Conservation (phyloP, 2,888 invertebrate genomes). For the Cheiracanthium punctorium region DNA sequence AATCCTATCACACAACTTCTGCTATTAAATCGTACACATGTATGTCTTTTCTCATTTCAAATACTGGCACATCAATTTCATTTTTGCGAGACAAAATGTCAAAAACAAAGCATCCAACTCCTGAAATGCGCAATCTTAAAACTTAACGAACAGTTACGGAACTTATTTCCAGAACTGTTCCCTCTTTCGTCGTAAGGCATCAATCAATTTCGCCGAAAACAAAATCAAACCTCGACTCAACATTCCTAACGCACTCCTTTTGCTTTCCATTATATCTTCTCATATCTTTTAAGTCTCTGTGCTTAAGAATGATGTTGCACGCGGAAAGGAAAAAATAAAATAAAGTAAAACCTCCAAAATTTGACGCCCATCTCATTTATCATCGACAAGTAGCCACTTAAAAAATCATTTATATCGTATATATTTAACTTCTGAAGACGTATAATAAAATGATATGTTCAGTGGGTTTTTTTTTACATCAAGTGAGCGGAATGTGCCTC, state of each 20-base stretch:
- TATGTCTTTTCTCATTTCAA: too few relatives aligned
- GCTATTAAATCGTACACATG: too few relatives aligned
- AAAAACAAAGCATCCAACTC: too few relatives aligned
- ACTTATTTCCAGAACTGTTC: too few relatives aligned
- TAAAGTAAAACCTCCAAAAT: not conserved
- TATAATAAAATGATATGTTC: conserved; percentile 9
- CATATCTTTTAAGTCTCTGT: not conserved
- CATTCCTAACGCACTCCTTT: not conserved
- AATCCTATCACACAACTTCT: too few relatives aligned
- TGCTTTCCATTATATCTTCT: not conserved
- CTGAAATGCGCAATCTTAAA: too few relatives aligned
- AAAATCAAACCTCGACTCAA: not conserved
- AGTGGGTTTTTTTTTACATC: not conserved
- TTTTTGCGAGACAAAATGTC: too few relatives aligned
- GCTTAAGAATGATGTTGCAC: not conserved
- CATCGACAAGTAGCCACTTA: not conserved
- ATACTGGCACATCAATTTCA: too few relatives aligned
- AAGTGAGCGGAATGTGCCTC: not conserved
- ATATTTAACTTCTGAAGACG: not conserved
- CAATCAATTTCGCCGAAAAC: not conserved
- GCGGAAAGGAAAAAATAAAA: not conserved
- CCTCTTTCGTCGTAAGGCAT: not conserved
- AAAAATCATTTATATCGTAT: conserved; percentile 1
- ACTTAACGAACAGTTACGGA: too few relatives aligned
- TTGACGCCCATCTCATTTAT: not conserved